Base-by-base conservation (phyloP, 2,113 vertebrate genomes). In the Ammodytes marinus region DNA sequence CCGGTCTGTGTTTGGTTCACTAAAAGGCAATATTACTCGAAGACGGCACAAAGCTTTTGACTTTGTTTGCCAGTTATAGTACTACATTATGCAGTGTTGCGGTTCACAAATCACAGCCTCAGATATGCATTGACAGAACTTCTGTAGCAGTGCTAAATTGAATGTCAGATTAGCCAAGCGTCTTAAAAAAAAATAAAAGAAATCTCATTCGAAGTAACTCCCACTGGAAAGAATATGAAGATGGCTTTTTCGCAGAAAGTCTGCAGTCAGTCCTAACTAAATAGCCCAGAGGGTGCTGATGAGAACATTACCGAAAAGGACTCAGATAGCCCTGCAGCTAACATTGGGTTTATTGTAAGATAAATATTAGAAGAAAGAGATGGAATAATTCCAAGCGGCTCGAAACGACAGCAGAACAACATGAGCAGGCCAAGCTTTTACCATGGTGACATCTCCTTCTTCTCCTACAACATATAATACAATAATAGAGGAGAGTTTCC, bases 371-470 rank as follows among this genome's bases (percentile, higher is more conserved):
- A 80, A 81, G 84, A 85, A 90, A 87, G 76, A 84, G 65, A 90
- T 83, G 59, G 75, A 88, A 89, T 86, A 72, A 87, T 86, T 83
- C 86, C 66, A 73, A 76, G 84, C 40, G 78, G 73, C 75, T 83
- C 50, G 63, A 86, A 27, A 27, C 86, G 90, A 85, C 59, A 70
- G 78, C 77, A 63, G 73, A 89, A 82, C 79, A 92, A 92, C 83
- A 86, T 75, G 79, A 89, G 81, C 90, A 74, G 61, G 73, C 64
- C 59, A 84, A 72, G 79, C 70, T 86, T 86, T 89, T 27, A 82
- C 88, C 91, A 82, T 93, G 86, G 82, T 86, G 82, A 92, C 84
- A 91, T 93, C 91, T 92, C 91, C 88, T 85, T 89, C 86, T 86
- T 27, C 27, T 27, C 1, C 77, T 76, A 92, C 76, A 80, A 83